phyloP scores from a whole-genome alignment of 2,797 vertebrate genomes.

The Propithecus perrieri region DNA sequence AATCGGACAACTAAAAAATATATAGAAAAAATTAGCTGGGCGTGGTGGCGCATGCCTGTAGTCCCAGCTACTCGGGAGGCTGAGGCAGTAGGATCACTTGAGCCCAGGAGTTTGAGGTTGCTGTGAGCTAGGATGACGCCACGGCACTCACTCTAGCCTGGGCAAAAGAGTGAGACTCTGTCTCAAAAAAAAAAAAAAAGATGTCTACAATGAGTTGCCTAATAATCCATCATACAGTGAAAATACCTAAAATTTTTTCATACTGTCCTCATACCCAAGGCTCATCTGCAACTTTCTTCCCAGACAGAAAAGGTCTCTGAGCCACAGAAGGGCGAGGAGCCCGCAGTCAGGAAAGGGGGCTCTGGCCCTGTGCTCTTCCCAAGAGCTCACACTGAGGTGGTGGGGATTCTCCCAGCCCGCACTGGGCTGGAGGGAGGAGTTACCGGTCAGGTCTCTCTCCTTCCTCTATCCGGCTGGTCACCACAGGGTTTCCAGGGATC shows the following conservation, averaged over 20 bases:
- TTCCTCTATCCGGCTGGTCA: constrained; percentile 78
- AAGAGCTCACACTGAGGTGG: rapidly evolving
- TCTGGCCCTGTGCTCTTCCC: not conserved
- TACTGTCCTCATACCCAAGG: not conserved
- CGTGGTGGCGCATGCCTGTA: too few relatives aligned
- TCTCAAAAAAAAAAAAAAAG: too few relatives aligned
- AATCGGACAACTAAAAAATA: too few relatives aligned
- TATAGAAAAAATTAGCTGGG: too few relatives aligned
- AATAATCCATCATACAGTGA: not conserved
- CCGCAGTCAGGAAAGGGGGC: not conserved
- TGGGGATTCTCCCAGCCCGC: rapidly evolving
- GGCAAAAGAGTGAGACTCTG: too few relatives aligned
- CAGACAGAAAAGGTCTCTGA: not conserved
- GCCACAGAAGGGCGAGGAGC: not conserved
- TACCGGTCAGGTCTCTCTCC: constrained; percentile 87
- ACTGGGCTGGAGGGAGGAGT: not conserved
- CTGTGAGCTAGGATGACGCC: too few relatives aligned
- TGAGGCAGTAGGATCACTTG: too few relatives aligned
- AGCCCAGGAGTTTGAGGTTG: too few relatives aligned
- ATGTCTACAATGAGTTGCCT: not conserved
- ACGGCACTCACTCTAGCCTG: too few relatives aligned
- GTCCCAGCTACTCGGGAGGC: too few relatives aligned
- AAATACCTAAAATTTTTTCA: not conserved
- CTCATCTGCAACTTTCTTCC: not conserved
- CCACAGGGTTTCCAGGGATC: constrained; percentile 54